phyloP scores from a whole-genome alignment of 2,113 vertebrate species.

The Eulacestoma nigropectus region DNA sequence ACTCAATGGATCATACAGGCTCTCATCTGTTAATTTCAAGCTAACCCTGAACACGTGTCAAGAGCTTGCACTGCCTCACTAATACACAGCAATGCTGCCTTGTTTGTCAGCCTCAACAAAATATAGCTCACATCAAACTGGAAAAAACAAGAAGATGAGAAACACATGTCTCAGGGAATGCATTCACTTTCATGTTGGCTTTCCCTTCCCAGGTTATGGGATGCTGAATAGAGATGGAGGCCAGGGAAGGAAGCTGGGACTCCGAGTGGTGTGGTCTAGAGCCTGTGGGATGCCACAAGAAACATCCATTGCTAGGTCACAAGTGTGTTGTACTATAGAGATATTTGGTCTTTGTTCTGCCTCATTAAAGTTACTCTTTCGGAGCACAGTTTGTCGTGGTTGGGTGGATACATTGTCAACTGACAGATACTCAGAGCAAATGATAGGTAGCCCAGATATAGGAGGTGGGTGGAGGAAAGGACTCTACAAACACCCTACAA shows the following conservation, averaged over 20 bases:
- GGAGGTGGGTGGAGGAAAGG: neutral
- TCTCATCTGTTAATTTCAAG: neutral
- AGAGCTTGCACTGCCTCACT: neutral
- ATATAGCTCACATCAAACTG: neutral
- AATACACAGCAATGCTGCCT: neutral
- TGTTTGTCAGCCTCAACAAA: neutral
- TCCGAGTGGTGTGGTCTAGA: neutral
- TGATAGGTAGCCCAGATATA: neutral
- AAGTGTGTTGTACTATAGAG: neutral
- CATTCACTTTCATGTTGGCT: neutral
- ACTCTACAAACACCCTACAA: neutral
- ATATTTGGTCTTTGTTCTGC: neutral
- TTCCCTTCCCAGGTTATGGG: neutral
- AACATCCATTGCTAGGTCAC: neutral
- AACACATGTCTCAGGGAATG: neutral
- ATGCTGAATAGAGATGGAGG: neutral
- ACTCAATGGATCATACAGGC: neutral
- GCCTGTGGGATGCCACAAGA: neutral
- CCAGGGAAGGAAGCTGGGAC: neutral
- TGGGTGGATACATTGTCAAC: neutral
- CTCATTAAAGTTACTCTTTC: neutral
- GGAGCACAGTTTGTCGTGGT: neutral
- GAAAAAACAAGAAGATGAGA: neutral
- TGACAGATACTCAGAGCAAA: neutral
- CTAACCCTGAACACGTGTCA: rapidly evolving